Conservation (phyloP, 2,797 vertebrate species). For the Acridotheres tristis region DNA sequence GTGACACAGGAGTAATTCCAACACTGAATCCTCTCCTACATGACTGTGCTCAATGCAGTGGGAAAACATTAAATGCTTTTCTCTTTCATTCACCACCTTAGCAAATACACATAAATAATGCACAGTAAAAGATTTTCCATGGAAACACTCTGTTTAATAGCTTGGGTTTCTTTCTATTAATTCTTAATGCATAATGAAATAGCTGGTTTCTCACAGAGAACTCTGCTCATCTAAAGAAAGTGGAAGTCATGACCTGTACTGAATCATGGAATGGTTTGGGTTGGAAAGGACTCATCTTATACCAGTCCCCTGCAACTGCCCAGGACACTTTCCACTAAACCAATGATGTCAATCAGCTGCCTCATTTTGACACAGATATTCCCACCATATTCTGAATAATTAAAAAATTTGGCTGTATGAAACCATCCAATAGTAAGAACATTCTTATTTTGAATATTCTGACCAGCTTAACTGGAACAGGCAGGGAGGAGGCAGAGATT, state of each 20-base stretch:
- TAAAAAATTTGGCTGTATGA: background rate
- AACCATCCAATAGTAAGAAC: background rate
- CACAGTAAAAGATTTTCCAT: background rate
- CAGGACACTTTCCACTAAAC: background rate
- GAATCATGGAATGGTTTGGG: background rate
- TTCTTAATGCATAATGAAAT: background rate
- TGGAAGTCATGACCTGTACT: background rate
- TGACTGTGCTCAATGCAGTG: background rate
- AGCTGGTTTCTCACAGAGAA: background rate
- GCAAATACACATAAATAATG: constrained; percentile 3
- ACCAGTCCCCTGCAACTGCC: background rate
- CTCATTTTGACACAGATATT: background rate
- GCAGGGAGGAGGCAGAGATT: background rate
- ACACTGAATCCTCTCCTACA: background rate
- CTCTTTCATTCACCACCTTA: background rate
- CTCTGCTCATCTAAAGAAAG: background rate
- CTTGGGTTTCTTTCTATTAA: background rate
- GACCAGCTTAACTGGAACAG: background rate
- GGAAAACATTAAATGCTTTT: background rate
- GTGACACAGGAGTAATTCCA: background rate
- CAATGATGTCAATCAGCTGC: background rate
- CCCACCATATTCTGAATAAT: background rate
- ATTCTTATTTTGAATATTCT: background rate
- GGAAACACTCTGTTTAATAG: background rate
- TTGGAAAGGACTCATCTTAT: background rate